Conservation (phyloP, 30 jellyfish, hydroid and myxozoan species). For the Clytia hemisphaerica region DNA sequence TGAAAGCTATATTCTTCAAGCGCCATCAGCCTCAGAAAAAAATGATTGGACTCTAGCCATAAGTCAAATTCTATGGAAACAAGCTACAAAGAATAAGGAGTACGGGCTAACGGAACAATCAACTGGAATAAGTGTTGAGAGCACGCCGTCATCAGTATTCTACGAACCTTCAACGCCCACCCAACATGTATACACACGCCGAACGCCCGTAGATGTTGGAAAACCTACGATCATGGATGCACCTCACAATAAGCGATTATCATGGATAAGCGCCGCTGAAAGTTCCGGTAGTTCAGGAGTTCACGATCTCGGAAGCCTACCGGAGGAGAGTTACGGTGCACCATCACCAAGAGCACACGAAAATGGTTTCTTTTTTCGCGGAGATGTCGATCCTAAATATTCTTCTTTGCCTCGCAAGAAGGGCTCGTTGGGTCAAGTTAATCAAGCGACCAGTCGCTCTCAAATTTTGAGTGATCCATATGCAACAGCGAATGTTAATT, state of each 20-base stretch:
- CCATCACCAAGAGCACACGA: conserved; percentile 16
- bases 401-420: conserved; percentile 37
- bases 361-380: not conserved
- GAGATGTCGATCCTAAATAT: conserved; percentile 9
- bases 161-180: conserved; percentile 35
- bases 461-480: too few relatives aligned
- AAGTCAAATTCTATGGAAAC: conserved; percentile 62
- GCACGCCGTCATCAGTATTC: conserved; percentile 78
- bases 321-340: conserved; percentile 27
- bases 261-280: conserved; percentile 76
- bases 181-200: conserved; percentile 6
- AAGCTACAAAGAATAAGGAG: conserved; percentile 67
- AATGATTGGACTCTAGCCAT: conserved; percentile 77
- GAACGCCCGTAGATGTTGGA: conserved; percentile 27
- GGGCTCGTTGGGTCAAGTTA: not conserved
- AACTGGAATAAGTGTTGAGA: conserved; percentile 93
- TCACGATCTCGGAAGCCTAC: conserved; percentile 49
- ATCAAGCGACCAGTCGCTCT: conserved; percentile 32
- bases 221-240: conserved; percentile 17
- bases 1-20: conserved; percentile 81
- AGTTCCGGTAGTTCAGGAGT: conserved; percentile 85
- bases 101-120: conserved; percentile 78
- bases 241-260: conserved; percentile 49
- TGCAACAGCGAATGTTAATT: conserved; percentile 47
- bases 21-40: conserved; percentile 43